Base-by-base conservation (phyloP, 2,888 invertebrate species). In the Nysson spinosus region DNA sequence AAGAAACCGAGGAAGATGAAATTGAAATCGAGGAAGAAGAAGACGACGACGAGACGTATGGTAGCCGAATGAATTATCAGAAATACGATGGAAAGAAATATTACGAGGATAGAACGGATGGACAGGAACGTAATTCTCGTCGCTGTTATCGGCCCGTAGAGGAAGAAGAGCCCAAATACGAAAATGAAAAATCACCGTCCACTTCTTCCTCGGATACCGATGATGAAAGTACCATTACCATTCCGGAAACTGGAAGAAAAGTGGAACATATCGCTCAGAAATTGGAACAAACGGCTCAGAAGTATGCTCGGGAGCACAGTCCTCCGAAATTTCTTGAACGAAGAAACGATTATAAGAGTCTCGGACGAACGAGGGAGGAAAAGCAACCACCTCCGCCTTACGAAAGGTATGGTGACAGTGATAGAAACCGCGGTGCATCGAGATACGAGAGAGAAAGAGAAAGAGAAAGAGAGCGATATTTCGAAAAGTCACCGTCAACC, bases 191-290 rank as follows among this genome's bases (percentile, higher is more conserved):
- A 46, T 81, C 76, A 11, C 78, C 80, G 1, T 79, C 81, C 0
- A 83, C 79, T 0, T 75, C 80, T 1, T 78, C 78, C 3, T 80
- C 81, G 0, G 85, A 83, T 12, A 85, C 85, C 0, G 87, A 85
- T 22, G 87, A 86, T 47, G 84, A 85, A 17, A 84, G 84, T 24
- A 87, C 87, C 1, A 83, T 86, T 2, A 85, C 86, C 0, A 85
- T 86, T 19, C 86, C 86, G 1, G 84, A 86, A 42, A 81, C 77
- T 0, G 85, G 85, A 0, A 72, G 86, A 3, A 87, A 87, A 28
- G 87, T 87, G 7, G 87, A 87, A 50, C 87, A 87, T 34, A 87
- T 87, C 6, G 82, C 87, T 0, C 87, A 87, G 64, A 87, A 87
- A 51, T 70, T 87, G 4, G 87, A 87, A 54, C 87, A 87, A 56